Evolutionary conservation across 2,888 invertebrate genomes (phyloP), one percentile per base, ranked within the genome.

Genomic region (Diadromus collaris): DNA sequence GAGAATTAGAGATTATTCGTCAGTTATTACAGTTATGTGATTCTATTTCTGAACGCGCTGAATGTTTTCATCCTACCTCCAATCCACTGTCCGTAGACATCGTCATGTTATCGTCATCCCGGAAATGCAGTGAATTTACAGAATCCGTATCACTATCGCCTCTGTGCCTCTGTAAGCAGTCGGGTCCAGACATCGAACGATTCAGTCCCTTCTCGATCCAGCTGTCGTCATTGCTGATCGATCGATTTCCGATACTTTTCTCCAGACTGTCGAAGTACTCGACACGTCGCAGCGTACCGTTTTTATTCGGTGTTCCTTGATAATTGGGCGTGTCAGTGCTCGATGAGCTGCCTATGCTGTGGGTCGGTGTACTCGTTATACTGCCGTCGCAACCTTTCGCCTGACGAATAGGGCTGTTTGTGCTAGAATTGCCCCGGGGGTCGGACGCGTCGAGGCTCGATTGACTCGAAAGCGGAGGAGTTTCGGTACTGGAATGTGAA

Each of bases 111-210:
- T 90, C 90, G 44, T 90, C 89, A 27, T 90, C 90, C 41, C 89
- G 83, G 69, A 90, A 90, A 44, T 90, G 90, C 9, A 90, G 83
- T 3, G 90, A 90, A 83, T 84, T 89, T 0, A 89, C 88, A 16
- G 90, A 90, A 83, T 91, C 90, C 4, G 88, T 89, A 64, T 90
- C 90, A 51, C 90, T 90, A 38, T 90, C 91, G 21, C 90, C 91
- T 73, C 92, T 88, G 77, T 92, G 87, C 79, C 92, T 89, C 75
- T 93, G 92, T 44, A 93, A 86, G 84, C 93, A 93, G 83, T 93
- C 93, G 1, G 93, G 93, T 7, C 93, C 93, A 1, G 93, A 93
- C 92, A 93, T 92, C 0, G 93, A 93, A 46, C 93, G 91, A 85
- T 93, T 93, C 67, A 93, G 86, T 10, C 90, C 90, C 61, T 90